phyloP scores from a whole-genome alignment of 2,113 vertebrate species.

The Xiphorhynchus elegans region DNA sequence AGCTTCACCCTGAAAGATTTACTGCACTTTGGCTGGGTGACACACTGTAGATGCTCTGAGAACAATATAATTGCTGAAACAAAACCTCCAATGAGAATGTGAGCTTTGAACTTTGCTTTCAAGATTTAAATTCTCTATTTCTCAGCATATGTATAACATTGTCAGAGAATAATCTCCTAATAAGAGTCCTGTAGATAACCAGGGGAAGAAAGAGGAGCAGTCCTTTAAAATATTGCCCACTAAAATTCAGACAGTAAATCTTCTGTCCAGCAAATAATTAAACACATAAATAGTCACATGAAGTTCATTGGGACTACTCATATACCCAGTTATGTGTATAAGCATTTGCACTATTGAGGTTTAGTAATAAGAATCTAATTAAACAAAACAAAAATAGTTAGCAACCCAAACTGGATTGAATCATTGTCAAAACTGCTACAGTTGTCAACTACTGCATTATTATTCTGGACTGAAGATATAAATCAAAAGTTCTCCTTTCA shows the following conservation, averaged over 20 bases:
- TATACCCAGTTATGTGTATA: background rate
- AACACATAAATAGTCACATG: conserved; percentile 37
- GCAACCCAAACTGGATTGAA: background rate
- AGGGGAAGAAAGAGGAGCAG: background rate
- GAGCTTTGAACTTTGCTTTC: conserved; percentile 18
- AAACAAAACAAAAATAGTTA: conserved; percentile 27
- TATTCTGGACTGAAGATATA: background rate
- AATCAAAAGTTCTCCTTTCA: conserved; percentile 23
- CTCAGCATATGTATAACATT: background rate
- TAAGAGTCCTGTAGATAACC: conserved; percentile 14
- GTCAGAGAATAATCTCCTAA: conserved; percentile 27
- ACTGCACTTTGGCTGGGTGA: background rate
- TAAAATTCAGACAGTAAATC: conserved; percentile 6
- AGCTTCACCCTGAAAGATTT: conserved; percentile 31
- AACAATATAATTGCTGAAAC: conserved; percentile 25
- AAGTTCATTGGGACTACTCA: background rate
- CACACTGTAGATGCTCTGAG: background rate
- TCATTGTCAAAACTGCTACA: background rate
- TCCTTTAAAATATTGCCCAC: background rate
- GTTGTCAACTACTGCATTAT: background rate
- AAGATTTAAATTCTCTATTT: conserved; percentile 13
- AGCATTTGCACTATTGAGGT: conserved; percentile 1
- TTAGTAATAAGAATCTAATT: conserved; percentile 14
- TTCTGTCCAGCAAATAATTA: conserved; percentile 45
- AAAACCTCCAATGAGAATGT: background rate